Evolutionary conservation across 2,888 invertebrate genomes (phyloP).

Genomic region (Chymomyza caudatula): DNA sequence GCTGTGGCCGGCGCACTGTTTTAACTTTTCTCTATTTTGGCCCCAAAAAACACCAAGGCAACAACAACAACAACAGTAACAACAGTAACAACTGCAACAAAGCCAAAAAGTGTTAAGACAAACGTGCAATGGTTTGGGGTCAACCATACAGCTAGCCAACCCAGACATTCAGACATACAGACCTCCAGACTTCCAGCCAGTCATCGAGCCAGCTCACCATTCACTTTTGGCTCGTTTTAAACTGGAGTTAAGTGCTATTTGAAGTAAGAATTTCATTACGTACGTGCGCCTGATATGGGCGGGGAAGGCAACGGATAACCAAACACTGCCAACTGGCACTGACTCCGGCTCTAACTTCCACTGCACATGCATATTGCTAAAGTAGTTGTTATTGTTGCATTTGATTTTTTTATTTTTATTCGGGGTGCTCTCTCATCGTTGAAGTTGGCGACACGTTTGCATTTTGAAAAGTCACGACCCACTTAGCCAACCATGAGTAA

Average conservation of each 20-base stretch:
- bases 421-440: not conserved
- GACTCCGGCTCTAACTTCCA: not conserved
- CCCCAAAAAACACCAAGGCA: constrained; percentile 29
- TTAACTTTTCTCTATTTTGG: constrained; percentile 63
- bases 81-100: not conserved
- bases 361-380: constrained; percentile 52
- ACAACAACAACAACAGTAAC: not conserved
- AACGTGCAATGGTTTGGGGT: constrained; percentile 69
- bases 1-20: constrained; percentile 28
- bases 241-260: constrained; percentile 71
- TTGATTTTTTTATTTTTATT: not conserved
- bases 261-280: constrained; percentile 71
- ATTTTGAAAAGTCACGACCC: constrained; percentile 71
- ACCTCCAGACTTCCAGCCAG: not conserved
- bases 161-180: constrained; percentile 22
- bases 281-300: constrained; percentile 50
- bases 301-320: not conserved
- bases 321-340: not conserved
- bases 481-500: constrained; percentile 70
- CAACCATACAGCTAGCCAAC: constrained; percentile 23
- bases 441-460: constrained; percentile 60
- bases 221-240: constrained; percentile 71
- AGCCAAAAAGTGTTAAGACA: constrained; percentile 66
- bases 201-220: constrained; percentile 37
- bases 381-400: not conserved